phyloP scores from a whole-genome alignment of 2,113 vertebrate genomes.

The Oplegnathus fasciatus region DNA sequence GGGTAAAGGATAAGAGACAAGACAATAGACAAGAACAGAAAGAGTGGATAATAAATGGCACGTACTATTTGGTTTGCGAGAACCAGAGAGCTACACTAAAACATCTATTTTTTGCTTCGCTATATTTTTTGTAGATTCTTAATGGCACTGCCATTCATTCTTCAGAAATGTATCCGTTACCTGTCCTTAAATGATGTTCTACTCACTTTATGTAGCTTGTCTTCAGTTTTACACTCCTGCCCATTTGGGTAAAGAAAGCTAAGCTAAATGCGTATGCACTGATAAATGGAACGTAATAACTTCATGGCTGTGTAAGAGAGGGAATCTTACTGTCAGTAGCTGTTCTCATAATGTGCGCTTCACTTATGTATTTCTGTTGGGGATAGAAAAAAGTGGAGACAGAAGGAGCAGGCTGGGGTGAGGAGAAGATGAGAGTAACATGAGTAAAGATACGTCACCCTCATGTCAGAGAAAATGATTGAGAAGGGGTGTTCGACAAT shows the following conservation, averaged over 20 bases:
- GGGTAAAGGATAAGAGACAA: background rate
- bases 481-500: background rate
- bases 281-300: background rate
- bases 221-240: background rate
- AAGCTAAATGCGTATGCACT: background rate
- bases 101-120: background rate
- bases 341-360: background rate
- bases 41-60: background rate
- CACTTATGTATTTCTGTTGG: background rate
- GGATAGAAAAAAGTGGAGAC: background rate
- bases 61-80: background rate
- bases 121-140: background rate
- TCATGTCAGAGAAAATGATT: constrained; percentile 8
- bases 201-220: background rate
- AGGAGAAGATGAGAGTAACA: background rate
- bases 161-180: background rate
- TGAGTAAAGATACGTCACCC: background rate
- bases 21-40: background rate
- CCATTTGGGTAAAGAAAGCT: background rate
- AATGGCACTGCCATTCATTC: background rate
- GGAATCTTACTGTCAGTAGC: background rate
- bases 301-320: background rate
- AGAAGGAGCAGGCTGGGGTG: background rate
- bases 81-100: background rate
- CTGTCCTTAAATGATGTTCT: background rate